phyloP scores from a whole-genome alignment of 2,797 vertebrate species.

The Tapera naevia region DNA sequence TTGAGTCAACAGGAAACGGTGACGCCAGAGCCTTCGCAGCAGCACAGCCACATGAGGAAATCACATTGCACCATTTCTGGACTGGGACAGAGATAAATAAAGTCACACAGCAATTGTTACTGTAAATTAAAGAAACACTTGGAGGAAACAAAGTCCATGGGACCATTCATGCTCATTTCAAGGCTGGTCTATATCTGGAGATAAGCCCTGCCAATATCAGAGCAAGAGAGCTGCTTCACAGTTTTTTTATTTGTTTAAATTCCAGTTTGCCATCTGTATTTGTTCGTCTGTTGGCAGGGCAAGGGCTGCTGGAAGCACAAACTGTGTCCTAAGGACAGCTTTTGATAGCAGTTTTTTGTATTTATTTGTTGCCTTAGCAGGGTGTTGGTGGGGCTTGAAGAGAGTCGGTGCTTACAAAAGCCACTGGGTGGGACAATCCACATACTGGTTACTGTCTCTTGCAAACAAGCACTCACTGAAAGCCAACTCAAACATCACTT shows the following conservation, averaged over 20 bases:
- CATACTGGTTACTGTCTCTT: not conserved
- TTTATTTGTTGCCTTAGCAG: not conserved
- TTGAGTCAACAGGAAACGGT: conserved; percentile 74
- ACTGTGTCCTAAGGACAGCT: not conserved
- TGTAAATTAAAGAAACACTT: conserved; percentile 29
- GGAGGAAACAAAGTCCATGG: not conserved
- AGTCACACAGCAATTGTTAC: conserved; percentile 35
- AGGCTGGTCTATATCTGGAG: not conserved
- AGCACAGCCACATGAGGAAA: conserved; percentile 59
- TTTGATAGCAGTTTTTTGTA: not conserved
- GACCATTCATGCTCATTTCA: not conserved
- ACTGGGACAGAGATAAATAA: conserved; percentile 27
- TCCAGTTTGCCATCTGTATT: not conserved
- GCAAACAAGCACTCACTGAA: not conserved
- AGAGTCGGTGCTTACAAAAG: not conserved
- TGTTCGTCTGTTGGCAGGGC: not conserved
- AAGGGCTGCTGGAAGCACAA: not conserved
- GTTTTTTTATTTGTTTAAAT: not conserved
- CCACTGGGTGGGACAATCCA: not conserved
- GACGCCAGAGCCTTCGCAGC: conserved; percentile 45
- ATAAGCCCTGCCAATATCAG: not conserved
- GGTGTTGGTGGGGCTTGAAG: not conserved
- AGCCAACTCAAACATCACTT: not conserved
- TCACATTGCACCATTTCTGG: conserved; percentile 54
- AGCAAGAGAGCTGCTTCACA: not conserved